These are phyloP conservation scores for Poecilia wingei DNA, from an alignment of 2,797 vertebrate species.

Conservation along the genomic window DNA sequence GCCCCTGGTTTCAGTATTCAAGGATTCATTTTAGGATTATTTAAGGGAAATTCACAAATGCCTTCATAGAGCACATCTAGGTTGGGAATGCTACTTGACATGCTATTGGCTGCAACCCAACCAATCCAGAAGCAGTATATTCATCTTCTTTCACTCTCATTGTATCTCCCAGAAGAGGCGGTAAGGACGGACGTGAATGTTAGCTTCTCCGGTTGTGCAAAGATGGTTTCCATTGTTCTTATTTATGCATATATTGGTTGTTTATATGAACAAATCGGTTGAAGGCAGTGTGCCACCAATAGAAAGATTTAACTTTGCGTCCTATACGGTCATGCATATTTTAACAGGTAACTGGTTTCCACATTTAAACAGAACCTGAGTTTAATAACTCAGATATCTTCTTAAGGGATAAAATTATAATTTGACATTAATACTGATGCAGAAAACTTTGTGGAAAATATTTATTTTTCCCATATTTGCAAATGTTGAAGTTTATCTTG, in stretches of 20 bases:
- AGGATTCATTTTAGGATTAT: too few species aligned
- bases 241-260: neutral
- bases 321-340: neutral
- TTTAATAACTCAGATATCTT: neutral
- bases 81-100: too few species aligned
- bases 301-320: neutral
- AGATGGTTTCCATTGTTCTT: neutral
- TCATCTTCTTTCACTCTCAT: neutral
- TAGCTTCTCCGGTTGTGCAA: neutral
- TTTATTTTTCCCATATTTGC: neutral
- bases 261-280: neutral
- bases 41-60: too few species aligned
- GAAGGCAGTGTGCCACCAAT: neutral
- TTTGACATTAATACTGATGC: neutral
- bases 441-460: too few species aligned
- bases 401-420: neutral
- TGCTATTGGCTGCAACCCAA: neutral
- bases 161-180: neutral
- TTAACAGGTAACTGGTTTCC: neutral
- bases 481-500: neutral
- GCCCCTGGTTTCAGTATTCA: neutral
- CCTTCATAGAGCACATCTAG: too few species aligned
- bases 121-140: neutral
- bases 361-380: neutral
- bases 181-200: neutral